Evolutionary conservation across 2,113 vertebrate genomes (phyloP).

Genomic region (Isichthys henryi): DNA sequence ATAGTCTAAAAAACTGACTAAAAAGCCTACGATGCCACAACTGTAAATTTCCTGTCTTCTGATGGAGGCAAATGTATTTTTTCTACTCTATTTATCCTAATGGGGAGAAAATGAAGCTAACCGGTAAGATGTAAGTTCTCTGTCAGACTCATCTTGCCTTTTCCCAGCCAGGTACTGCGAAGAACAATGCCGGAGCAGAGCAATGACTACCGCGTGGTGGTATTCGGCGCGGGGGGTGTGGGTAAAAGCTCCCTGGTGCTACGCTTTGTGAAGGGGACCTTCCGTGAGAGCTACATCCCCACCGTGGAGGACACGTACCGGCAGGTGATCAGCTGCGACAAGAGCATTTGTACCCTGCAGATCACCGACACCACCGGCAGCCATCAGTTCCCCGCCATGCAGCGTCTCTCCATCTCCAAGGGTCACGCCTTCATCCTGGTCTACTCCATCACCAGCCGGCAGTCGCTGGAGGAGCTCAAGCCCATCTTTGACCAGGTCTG

Average conservation of each 20-base stretch:
- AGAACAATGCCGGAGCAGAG: conserved; percentile 51
- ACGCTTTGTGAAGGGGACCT: conserved; percentile 74
- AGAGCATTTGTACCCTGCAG: conserved; percentile 74
- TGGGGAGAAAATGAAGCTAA: neutral
- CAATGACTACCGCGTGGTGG: conserved; percentile 37
- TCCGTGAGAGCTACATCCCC: conserved; percentile 74
- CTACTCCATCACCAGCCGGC: conserved; percentile 23
- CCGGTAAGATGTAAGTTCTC: neutral
- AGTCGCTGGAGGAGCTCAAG: conserved; percentile 46
- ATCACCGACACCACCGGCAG: conserved; percentile 41
- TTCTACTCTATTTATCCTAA: neutral
- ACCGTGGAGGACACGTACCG: conserved; percentile 68
- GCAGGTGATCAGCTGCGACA: conserved; percentile 62
- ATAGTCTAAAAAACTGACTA: neutral
- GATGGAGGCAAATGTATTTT: neutral
- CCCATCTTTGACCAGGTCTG: conserved; percentile 74
- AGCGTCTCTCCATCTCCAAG: conserved; percentile 21
- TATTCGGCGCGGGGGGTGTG: conserved; percentile 11
- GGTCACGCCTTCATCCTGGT: conserved; percentile 26
- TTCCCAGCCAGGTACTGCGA: neutral
- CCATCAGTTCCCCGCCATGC: conserved; percentile 25
- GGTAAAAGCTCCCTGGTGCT: conserved; percentile 57
- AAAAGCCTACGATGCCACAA: neutral
- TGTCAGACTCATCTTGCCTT: neutral
- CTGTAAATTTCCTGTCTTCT: neutral